Evolutionary conservation across 2,113 vertebrate species (phyloP), one percentile per base, ranked within the genome.

Genomic region (Lates calcarifer): DNA sequence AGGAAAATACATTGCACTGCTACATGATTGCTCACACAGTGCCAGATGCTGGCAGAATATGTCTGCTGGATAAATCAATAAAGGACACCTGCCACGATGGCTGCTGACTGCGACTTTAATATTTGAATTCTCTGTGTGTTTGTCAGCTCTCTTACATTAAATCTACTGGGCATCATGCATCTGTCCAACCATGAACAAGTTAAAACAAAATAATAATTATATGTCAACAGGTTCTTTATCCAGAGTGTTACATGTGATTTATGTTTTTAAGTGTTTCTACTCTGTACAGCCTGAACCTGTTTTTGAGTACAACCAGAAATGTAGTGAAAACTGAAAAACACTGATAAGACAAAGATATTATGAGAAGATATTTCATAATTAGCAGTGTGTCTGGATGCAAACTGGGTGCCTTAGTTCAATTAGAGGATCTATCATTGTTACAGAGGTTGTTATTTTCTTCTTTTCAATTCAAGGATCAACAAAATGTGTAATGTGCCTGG

Each of bases 41-140:
- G 47, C 62, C 69, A 74, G 64, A 56, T 33, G 18, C 49, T 62
- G 26, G 53, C 69, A 35, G 61, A 56, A 64, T 51, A 53, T 31
- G 33, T 69, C 70, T 57, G 51, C 63, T 49, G 41, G 26, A 33
- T 18, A 2, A 64, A 70, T 84, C 31, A n/a, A 65, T 75, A 51
- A 26, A n/a, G 29, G 20, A 10, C 6, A 58, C 31, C 39, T 33
- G 6, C 51, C 55, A 39, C 47, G 22, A 31, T 31, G 29, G 37
- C 49, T 73, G 35, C 56, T 63, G 64, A 65, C 51, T 45, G 10
- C 45, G 33, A 60, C 31, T 26, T 31, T 17, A 37, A 5, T 10
- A 8, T 58, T 15, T 49, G 20, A 47, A 74, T 65, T 22, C 35
- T 33, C 7, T 45, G 18, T 45, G 5, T 58, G 15, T 51, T 57